Base-by-base conservation (phyloP, 2,797 vertebrate species). In the Brotogeris chrysoptera region DNA sequence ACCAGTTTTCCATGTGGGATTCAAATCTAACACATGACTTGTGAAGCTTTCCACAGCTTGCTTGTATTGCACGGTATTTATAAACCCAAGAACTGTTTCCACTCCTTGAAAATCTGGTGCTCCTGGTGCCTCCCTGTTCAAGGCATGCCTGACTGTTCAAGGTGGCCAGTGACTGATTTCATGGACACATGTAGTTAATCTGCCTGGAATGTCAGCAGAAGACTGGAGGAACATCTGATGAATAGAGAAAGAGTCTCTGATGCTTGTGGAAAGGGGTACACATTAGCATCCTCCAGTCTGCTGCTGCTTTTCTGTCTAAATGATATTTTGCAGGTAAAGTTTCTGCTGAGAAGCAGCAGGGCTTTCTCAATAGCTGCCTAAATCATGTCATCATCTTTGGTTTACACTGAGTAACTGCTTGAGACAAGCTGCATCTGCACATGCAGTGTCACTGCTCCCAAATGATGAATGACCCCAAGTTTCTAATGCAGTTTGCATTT, bases 271-370 rank as follows among this genome's bases (percentile, higher is more conserved):
- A 86, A 94, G 66, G 16, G 65, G 39, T 85, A 87, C 69, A 94
- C 92, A 95, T 88, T 63, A 89, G 19, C 68, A 93, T 83, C 49
- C 44, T 68, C 34, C 15, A 39, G 34, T 16, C 52, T 83, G 60
- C 72, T 87, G 85, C 61, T 82, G 76, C 36, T 92, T 43, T 88
- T 77, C 79, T 89, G 55, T 72, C 89, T 89, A 85, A 91, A 89
- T 80, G 38, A 59, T 80, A 72, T 93, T 76, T 65, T 80, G 78
- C 73, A 88, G 39, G 80, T 76, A 84, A 92, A 69, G 34, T 77
- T 93, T 95, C 86, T 95, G 78, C 92, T 96, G 94, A 78, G 88
- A 90, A 84, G 61, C 80, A 83, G 85, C 64, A 46, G 74, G 86
- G 44, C 78, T 94, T 93, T 87, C 92, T 93, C 89, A 84, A 79